A percentile compares a stretch with the other conserved stretches of the same genome.
These are phyloP conservation scores for Artemia sinica DNA, from an alignment of 2,888 invertebrate genomes.

Conservation along the genomic window DNA sequence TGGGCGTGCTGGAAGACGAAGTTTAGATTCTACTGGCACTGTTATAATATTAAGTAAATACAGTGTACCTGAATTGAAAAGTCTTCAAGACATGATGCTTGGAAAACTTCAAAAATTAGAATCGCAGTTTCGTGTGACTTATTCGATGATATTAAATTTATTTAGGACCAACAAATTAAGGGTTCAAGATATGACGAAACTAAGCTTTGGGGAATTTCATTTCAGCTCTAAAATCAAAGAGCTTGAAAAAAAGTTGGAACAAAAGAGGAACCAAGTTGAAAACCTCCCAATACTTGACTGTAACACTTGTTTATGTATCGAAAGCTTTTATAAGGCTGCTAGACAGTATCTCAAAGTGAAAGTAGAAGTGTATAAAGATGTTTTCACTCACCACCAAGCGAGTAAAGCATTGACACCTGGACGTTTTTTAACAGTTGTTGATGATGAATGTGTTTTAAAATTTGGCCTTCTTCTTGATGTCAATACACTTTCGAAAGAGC, in stretches of 20 bases:
- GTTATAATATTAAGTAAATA: too few relatives aligned
- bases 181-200: conserved; percentile 88
- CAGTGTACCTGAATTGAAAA: conserved; percentile 50
- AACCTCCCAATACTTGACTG: conserved; percentile 26
- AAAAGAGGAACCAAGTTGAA: conserved; percentile 38
- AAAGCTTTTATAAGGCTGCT: conserved; percentile 47
- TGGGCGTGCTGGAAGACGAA: too few relatives aligned
- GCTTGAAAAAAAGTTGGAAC: conserved; percentile 44
- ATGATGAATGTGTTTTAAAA: conserved; percentile 51
- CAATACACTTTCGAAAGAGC: conserved; percentile 19
- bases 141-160: conserved; percentile 79
- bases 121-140: conserved; percentile 88
- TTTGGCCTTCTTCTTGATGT: conserved; percentile 42
- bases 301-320: conserved; percentile 37
- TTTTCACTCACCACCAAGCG: conserved; percentile 31
- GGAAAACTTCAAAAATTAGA: conserved; percentile 41
- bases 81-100: conserved; percentile 67
- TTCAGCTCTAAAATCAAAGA: conserved; percentile 43
- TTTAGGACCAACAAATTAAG: conserved; percentile 65
- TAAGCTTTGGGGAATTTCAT: conserved; percentile 58
- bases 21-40: too few relatives aligned
- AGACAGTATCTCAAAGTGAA: conserved; percentile 42
- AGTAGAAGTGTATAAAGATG: conserved; percentile 35
- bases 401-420: conserved; percentile 49
- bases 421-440: conserved; percentile 50